Base-by-base conservation (phyloP, 2,113 vertebrate species). In the Narcine bancroftii region DNA sequence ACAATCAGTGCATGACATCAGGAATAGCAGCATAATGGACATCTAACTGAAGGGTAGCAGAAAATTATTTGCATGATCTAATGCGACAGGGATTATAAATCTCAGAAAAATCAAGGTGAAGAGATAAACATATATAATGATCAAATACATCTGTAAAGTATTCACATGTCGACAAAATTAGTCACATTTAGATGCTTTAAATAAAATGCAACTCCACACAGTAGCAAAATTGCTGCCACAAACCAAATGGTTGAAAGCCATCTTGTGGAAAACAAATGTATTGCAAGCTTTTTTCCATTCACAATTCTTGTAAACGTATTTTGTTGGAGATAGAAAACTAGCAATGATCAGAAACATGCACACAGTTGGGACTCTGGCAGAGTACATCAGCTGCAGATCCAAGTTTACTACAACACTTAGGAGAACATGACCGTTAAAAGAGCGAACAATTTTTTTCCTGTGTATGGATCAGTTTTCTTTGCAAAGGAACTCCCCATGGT, bases 61-160 rank as follows among this genome's bases (percentile, higher is more conserved):
- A 66, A 91, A 91, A 13, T 42, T 65, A 45, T 69, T 91, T 91
- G 87, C 63, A 91, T 91, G 42, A 69, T 91, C 65, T 69, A 45
- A 66, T 91, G 87, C 17, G 26, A 65, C 63, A 66, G 65, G 65
- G 65, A 71, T 69, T 69, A 15, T 45, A 65, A 39, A 9, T 29
- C 71, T 87, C 6, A 36, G 65, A 91, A 91, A 91, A 91, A 33
- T 45, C 5, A 4, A 0, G 3, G 39, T 21, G 63, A 15, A 13
- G 21, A 91, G 42, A 69, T 91, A 56, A 21, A 60, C n/a, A 29
- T 83, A 56, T 85, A 21, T 19, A 85, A 56, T 85, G n/a, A 83
- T 36, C 65, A 69, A 71, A 33, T 69, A 10, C n/a, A 91, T 36
- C 65, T 26, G 6, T 69, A 24, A 36, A 45, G 89, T 47, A 91